Evolutionary conservation across 2,113 vertebrate species (phyloP).

Genomic region (Echinops telfairi): DNA sequence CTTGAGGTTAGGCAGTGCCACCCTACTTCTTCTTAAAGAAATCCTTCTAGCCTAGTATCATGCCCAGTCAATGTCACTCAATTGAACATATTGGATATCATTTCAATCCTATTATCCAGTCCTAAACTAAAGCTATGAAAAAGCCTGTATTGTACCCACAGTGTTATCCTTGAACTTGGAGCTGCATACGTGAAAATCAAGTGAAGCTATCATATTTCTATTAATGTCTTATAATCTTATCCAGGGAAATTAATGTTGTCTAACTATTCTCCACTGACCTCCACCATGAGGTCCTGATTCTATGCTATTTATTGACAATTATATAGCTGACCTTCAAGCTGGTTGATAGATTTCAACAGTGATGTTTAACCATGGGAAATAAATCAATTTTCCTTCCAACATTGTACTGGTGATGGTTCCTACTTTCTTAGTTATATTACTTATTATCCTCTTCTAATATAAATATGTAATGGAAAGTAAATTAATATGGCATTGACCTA

Average conservation of each 20-base stretch:
- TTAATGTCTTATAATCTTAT: constrained; percentile 61
- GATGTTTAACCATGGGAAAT: constrained; percentile 51
- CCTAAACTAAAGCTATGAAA: constrained; percentile 46
- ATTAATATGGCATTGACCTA: not conserved
- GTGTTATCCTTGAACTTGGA: constrained; percentile 58
- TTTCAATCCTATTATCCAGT: constrained; percentile 69
- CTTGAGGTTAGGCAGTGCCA: no score
- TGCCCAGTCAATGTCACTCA: not conserved
- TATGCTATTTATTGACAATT: constrained; percentile 52
- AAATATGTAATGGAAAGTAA: not conserved
- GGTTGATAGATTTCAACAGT: constrained; percentile 61
- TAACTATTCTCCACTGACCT: constrained; percentile 35
- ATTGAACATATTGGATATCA: constrained; percentile 34
- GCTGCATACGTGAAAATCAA: constrained; percentile 51
- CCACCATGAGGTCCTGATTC: constrained; percentile 50
- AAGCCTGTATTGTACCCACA: constrained; percentile 47
- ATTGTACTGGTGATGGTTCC: not conserved
- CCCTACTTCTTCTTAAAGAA: constrained; percentile 5
- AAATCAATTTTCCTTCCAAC: not conserved
- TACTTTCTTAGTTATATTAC: not conserved
- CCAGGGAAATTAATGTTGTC: constrained; percentile 44
- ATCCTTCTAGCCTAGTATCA: not conserved
- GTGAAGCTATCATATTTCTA: constrained; percentile 27
- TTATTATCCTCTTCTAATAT: constrained; percentile 49
- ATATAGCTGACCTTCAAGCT: constrained; percentile 63